Base-by-base conservation (phyloP, 2,797 vertebrate genomes). In the Aeoliscus strigatus region DNA sequence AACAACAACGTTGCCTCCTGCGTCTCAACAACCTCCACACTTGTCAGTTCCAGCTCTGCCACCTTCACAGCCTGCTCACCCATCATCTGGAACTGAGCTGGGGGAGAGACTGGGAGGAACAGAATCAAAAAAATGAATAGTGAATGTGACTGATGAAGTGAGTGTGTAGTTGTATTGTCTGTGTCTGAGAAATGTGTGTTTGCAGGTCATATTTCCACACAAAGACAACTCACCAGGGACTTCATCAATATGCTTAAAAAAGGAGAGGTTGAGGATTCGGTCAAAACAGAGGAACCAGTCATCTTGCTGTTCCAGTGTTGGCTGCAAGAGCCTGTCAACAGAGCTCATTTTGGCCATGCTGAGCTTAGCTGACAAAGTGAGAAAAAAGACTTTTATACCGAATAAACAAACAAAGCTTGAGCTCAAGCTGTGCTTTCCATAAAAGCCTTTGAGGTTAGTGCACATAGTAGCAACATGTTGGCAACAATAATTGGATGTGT, bases 261-360 rank as follows among this genome's bases (percentile, higher is more conserved):
- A 42, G 5, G 63, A 46, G 10, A 17, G 16, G 51, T 48, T 39
- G 25, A 26, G 8, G 23, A 23, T 14, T 50, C 5, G 58, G 39
- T 85, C 79, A 23, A 86, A 79, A 37, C 73, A 60, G 27, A 72
- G 35, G 61, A 69, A 81, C 87, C 89, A 89, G 4, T 88, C 81
- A 25, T 85, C 82, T 47, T 54, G 60, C 31, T 53, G 51, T 41
- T 36, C 42, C n/a, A 26, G 47, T 43, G 51, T 26, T 31, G 63
- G 68, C 36, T 51, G 71, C 29, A 75, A 31, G 2, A 70, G 38
- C 7, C 59, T 61, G 14, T 75, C 58, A 51, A 65, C 0, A 34
- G 58, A 69, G 38, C 46, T 71, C 1, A 1, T 28, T 40, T 60
- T 50, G 56, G 63, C 28, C 41, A 63, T 56, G 46, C 53, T 58